Evolutionary conservation across 2,888 invertebrate species (phyloP).

Genomic region (Hydraecia micacea): DNA sequence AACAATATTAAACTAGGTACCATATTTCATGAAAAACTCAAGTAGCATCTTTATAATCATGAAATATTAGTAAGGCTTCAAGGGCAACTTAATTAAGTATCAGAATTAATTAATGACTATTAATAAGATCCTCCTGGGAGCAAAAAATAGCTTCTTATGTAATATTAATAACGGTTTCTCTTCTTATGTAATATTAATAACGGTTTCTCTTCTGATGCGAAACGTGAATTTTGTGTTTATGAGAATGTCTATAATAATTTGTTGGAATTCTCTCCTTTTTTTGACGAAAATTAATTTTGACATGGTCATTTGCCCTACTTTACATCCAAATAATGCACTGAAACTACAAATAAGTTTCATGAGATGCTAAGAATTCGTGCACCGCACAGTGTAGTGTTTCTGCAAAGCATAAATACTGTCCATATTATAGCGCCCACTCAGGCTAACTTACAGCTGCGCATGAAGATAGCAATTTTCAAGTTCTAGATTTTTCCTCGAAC

Average conservation of each 20-base stretch:
- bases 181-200: constrained; percentile 32
- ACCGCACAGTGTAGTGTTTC: constrained; percentile 13
- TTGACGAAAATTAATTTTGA: background rate
- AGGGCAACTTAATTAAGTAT: constrained; percentile 40
- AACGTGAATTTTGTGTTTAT: constrained; percentile 16
- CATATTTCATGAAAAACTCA: background rate
- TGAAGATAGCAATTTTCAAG: constrained; percentile 45
- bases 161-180: constrained; percentile 33
- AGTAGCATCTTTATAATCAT: constrained; percentile 13
- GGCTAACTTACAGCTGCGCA: constrained; percentile 41
- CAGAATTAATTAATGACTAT: constrained; percentile 50
- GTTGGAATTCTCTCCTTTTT: no score
- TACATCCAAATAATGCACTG: background rate
- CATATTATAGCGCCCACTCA: constrained; percentile 18
- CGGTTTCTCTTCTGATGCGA: constrained; percentile 4
- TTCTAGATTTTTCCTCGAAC: constrained; percentile 46
- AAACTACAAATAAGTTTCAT: background rate
- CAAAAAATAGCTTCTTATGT: constrained; percentile 12
- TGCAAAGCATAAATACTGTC: constrained; percentile 30
- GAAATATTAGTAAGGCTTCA: constrained; percentile 12
- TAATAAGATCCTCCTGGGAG: constrained; percentile 27
- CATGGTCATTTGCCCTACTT: background rate
- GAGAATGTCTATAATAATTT: background rate
- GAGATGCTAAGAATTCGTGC: constrained; percentile 14
- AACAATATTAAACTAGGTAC: constrained; percentile 12